Base-by-base conservation (phyloP, 2,113 vertebrate species). In the Barbus barbus region DNA sequence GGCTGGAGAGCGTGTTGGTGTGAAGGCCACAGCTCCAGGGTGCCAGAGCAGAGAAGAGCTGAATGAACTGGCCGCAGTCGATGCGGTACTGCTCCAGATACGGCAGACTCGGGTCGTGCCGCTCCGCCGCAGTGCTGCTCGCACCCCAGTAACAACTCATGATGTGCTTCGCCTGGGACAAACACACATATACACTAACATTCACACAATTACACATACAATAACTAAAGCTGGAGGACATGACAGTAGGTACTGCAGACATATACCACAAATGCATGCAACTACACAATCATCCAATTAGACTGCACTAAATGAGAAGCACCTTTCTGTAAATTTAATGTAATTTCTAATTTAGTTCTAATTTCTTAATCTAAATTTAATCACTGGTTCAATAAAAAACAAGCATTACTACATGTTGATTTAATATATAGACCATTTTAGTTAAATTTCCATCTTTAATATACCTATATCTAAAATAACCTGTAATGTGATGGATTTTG, bases 21-120 rank as follows among this genome's bases (percentile, higher is more conserved):
- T 98, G 97, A 0, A 92, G 61, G 0, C 96, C 96, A 4, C 97
- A 99, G 88, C 92, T 81, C 98, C 98, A 99, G 79, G 97, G 96
- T 0, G 95, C 94, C 24, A 99, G 91, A 0, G 93, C 91, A 1
- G 90, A 5, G 65, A 97, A 98, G 0, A 99, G 95, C 33, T 97
- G 96, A 56, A 71, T 87, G 89, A 99, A 99, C 92, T 98, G 97
- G 24, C 90, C 91, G 22, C 89, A 58, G 71, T 97, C 97, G 0
- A 99, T 97, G 84, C 97, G 96, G 82, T 99, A 99, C 93, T 99
- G 98, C 92, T 99, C 98, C 93, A 99, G 92, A 92, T 98, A 99
- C 0, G 98, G 97, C 41, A 98, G 89, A 84, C 96, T 98, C 84
- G 97, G 97, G 86, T 99, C 98, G 1, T 97, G 96, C 1, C 94